Base-by-base conservation (phyloP, 30 jellyfish, hydroid and myxozoan species). In the Pelagia noctiluca region DNA sequence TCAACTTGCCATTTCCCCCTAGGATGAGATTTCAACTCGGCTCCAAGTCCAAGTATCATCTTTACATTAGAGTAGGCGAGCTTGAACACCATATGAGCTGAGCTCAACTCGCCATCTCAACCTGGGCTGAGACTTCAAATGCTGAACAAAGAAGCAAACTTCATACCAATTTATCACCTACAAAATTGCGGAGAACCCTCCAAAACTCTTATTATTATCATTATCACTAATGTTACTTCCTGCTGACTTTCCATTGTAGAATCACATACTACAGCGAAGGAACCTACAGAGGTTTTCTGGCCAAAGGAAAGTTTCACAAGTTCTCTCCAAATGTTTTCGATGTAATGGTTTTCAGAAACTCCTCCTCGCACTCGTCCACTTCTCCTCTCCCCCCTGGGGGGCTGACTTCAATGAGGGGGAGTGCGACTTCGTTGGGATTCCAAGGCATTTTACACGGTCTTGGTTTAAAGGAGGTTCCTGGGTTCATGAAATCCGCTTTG, bases 191-290 rank as follows among this genome's bases (percentile, higher is more conserved):
- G n/a, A n/a, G n/a, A n/a, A n/a, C n/a, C n/a, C n/a, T n/a, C n/a
- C n/a, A n/a, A n/a, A n/a, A n/a, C n/a, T n/a, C n/a, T n/a, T n/a
- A n/a, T n/a, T n/a, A n/a, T n/a, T n/a, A n/a, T n/a, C n/a, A n/a
- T n/a, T n/a, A n/a, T n/a, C n/a, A n/a, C n/a, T n/a, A n/a, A n/a
- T n/a, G n/a, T n/a, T n/a, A n/a, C n/a, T n/a, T n/a, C n/a, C n/a
- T n/a, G n/a, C n/a, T n/a, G n/a, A n/a, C 70, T 1, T 3, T 5
- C 12, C 13, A 12, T 18, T 19, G 2, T 32, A 94, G 99, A 83
- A 52, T 94, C 68, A 94, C 99, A 1, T 94, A 87, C 62, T 94
- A 94, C 79, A 80, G 96, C 0, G 99, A 94, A 66, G 97, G 99
- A 16, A 71, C 92, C 33, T 83, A 83, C 85, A 89, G 84, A 34